Evolutionary conservation across 2,113 vertebrate genomes (phyloP).

Genomic region (Paramormyrops kingsleyae): DNA sequence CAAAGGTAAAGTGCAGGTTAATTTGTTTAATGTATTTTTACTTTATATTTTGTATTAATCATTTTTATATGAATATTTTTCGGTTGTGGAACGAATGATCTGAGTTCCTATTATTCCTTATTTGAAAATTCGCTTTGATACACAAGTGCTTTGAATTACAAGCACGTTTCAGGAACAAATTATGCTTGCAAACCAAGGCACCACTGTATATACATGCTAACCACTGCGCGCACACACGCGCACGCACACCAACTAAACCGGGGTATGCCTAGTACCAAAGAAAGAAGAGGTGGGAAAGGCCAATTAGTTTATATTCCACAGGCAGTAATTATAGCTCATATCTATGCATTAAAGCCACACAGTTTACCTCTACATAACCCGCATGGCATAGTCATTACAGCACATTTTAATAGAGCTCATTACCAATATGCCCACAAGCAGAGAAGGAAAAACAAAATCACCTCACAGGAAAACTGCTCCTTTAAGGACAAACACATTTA

Average conservation of each 20-base stretch:
- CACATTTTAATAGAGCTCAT: slow-evolving; percentile 4
- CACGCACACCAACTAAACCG: not conserved
- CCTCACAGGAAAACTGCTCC: not conserved
- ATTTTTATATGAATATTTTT: too few relatives aligned
- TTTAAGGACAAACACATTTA: not conserved
- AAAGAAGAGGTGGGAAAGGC: not conserved
- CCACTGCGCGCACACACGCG: too few relatives aligned
- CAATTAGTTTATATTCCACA: slow-evolving; percentile 1
- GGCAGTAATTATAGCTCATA: slow-evolving; percentile 2
- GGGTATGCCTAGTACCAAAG: not conserved
- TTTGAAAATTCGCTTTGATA: too few relatives aligned
- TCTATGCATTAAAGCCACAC: slow-evolving; percentile 3
- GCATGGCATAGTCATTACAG: not conserved
- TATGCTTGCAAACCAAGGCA: too few relatives aligned
- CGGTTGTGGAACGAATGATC: too few relatives aligned
- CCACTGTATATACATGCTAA: too few relatives aligned
- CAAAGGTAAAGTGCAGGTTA: too few relatives aligned
- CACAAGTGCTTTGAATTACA: too few relatives aligned
- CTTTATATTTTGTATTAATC: too few relatives aligned
- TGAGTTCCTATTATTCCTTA: too few relatives aligned
- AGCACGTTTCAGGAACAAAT: too few relatives aligned
- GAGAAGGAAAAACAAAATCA: not conserved
- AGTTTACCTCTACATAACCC: not conserved
- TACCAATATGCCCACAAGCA: not conserved
- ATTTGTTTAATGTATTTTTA: too few relatives aligned